Conservation (phyloP, 2,797 vertebrate species). For the Poeciliopsis turneri region DNA sequence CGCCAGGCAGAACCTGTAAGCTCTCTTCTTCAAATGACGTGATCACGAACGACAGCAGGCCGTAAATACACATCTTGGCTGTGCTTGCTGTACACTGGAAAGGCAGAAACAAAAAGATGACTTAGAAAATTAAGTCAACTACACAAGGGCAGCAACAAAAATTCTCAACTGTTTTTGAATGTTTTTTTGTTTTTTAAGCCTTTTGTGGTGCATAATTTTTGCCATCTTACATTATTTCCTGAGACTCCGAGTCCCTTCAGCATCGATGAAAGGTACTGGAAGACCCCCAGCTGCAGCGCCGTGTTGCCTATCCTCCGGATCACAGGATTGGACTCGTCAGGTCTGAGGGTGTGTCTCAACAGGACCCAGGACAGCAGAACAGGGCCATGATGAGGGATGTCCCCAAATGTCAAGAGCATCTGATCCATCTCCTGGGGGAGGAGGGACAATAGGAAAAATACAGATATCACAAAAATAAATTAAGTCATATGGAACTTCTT, state of each 20-base stretch:
- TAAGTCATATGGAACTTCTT: background rate
- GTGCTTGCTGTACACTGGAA: constrained; percentile 94
- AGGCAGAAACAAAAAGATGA: background rate
- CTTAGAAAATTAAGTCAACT: background rate
- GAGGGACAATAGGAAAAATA: background rate
- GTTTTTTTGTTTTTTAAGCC: background rate
- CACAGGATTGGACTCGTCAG: constrained; percentile 84
- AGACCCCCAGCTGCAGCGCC: constrained; percentile 91
- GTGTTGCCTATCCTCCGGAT: constrained; percentile 90
- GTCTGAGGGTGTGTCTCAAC: constrained; percentile 89
- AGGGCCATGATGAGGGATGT: constrained; percentile 90
- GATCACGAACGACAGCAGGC: constrained; percentile 94
- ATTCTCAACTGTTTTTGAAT: background rate
- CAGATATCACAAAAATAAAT: background rate
- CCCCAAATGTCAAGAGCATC: constrained; percentile 90
- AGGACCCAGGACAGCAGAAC: constrained; percentile 96
- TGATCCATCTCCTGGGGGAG: constrained; percentile 89
- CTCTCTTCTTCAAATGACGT: constrained; percentile 94
- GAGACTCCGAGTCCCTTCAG: constrained; percentile 87
- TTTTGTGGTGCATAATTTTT: background rate
- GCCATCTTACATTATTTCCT: constrained; percentile 89
- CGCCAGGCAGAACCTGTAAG: constrained; percentile 85
- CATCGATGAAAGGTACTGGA: constrained; percentile 92
- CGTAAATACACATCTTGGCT: constrained; percentile 94
- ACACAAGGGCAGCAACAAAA: background rate